These are phyloP conservation scores for Apodemus speciosus DNA, from an alignment of 2,113 vertebrate species.

Conservation along the genomic window DNA sequence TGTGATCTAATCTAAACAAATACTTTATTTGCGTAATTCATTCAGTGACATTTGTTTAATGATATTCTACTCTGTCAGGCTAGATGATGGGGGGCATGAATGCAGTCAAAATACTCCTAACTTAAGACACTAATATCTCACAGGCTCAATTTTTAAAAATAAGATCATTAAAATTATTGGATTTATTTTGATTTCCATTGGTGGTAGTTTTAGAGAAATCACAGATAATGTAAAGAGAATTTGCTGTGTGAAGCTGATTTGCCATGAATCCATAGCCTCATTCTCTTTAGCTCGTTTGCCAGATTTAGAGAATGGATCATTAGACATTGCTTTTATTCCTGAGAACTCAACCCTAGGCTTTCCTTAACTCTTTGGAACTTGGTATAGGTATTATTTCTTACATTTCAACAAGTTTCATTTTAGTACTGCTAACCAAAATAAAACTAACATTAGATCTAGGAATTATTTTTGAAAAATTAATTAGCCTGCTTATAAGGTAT, in stretches of 20 bases:
- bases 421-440: constrained; percentile 24
- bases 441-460: constrained; percentile 13
- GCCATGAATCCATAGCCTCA: background rate
- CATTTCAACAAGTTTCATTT: constrained; percentile 19
- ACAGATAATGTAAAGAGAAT: background rate
- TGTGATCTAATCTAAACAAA: background rate
- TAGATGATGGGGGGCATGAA: background rate
- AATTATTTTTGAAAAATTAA: constrained; percentile 33
- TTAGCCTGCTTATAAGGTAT: background rate
- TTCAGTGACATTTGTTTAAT: constrained; percentile 11
- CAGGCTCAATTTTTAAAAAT: background rate
- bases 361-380: background rate
- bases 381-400: constrained; percentile 15
- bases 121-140: background rate
- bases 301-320: background rate
- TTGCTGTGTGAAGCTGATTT: background rate
- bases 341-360: background rate
- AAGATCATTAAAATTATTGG: constrained; percentile 25
- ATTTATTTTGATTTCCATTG: background rate
- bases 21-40: background rate
- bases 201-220: background rate
- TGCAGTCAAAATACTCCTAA: background rate
- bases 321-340: background rate
- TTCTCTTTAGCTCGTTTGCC: background rate
- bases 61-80: background rate